phyloP scores from a whole-genome alignment of 2,113 vertebrate species.

The Orycteropus afer region DNA sequence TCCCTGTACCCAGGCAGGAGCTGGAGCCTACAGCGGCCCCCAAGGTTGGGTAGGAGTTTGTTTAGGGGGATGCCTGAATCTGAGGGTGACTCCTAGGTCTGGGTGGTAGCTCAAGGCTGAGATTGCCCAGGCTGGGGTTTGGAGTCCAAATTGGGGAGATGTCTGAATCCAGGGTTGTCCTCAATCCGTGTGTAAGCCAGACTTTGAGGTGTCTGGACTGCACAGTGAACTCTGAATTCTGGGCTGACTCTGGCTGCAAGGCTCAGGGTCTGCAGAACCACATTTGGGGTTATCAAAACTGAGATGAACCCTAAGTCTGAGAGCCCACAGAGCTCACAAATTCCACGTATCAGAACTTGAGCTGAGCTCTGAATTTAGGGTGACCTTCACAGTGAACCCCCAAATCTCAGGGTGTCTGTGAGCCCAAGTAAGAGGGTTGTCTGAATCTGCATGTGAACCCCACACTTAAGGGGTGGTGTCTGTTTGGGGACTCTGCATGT shows the following conservation, averaged over 20 bases:
- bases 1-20: fast-evolving
- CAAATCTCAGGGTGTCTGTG: not conserved
- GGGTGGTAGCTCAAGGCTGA: not conserved
- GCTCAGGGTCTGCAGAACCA: not conserved
- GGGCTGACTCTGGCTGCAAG: not conserved
- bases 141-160: not conserved
- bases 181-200: not conserved
- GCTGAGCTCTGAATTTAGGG: not conserved
- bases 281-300: not conserved
- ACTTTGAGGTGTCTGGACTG: not conserved
- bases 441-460: not conserved
- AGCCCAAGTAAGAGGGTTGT: not conserved
- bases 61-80: not conserved
- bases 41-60: not conserved
- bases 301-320: not conserved
- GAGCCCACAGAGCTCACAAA: not conserved
- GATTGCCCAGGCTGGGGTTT: not conserved
- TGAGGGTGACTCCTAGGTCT: not conserved
- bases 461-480: not conserved
- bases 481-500: not conserved
- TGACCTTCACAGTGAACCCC: not conserved
- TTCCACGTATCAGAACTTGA: not conserved
- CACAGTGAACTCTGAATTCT: not conserved
- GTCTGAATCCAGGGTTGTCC: not conserved
- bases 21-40: not conserved